Percentiles rank a stretch among this genome's conserved stretches.
phyloP scores from a whole-genome alignment of 2,888 invertebrate species.

The Lepidochrysops patricia region DNA sequence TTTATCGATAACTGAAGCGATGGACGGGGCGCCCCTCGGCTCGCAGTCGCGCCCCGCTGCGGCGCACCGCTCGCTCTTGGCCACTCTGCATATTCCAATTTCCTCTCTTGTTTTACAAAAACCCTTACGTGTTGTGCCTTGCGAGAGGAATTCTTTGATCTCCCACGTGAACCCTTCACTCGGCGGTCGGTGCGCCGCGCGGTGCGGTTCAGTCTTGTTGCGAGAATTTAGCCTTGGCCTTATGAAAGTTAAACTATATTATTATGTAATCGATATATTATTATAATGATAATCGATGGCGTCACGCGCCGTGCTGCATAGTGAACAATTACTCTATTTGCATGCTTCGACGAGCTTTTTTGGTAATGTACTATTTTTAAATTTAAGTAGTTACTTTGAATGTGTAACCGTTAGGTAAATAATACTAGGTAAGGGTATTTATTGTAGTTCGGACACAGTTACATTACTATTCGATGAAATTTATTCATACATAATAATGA shows the following conservation, averaged over 20 bases:
- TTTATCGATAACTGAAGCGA: constrained; percentile 29
- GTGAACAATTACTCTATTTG: constrained; percentile 69
- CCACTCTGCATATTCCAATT: constrained; percentile 18
- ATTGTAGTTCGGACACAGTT: constrained; percentile 69
- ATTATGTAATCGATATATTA: constrained; percentile 58
- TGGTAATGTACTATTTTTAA: constrained; percentile 73
- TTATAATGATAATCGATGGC: constrained; percentile 46
- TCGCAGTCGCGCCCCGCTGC: constrained; percentile 27
- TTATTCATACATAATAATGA: constrained; percentile 69
- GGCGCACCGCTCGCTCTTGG: constrained; percentile 34
- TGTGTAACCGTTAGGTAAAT: constrained; percentile 70
- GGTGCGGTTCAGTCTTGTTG: constrained; percentile 67
- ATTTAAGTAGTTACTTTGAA: constrained; percentile 68
- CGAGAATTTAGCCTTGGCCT: constrained; percentile 75
- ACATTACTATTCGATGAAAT: constrained; percentile 63
- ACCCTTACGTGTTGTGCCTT: constrained; percentile 68
- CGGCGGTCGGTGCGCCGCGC: constrained; percentile 50
- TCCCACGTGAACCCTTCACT: constrained; percentile 21
- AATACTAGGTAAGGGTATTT: constrained; percentile 71
- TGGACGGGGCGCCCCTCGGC: constrained; percentile 37
- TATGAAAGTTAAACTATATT: constrained; percentile 71
- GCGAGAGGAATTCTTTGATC: constrained; percentile 31
- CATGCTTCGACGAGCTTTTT: constrained; percentile 75
- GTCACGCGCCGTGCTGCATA: constrained; percentile 63
- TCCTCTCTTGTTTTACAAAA: constrained; percentile 31